These are phyloP conservation scores for Andrena dorsata DNA, from an alignment of 2,888 invertebrate genomes.

Conservation along the genomic window DNA sequence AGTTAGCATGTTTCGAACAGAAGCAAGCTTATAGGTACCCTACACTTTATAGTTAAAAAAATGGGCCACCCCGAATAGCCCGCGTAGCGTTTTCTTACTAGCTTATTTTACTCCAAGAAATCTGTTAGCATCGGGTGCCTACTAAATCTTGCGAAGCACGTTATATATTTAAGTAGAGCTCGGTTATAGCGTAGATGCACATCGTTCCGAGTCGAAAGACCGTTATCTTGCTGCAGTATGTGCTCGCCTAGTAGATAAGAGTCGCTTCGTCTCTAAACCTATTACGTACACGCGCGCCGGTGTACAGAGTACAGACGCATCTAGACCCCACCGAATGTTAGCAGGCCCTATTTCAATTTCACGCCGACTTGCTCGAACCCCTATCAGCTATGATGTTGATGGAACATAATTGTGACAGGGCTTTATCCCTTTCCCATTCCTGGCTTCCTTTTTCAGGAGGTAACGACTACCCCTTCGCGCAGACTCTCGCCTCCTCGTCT, in stretches of 20 bases:
- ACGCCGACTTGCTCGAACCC: slow-evolving; percentile 58
- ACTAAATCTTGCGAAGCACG: background rate
- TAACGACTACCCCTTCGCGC: background rate
- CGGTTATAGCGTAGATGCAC: slow-evolving; percentile 17
- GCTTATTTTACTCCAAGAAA: too few species aligned
- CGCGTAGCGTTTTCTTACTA: too few species aligned
- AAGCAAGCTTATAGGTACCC: too few species aligned
- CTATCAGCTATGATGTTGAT: slow-evolving; percentile 50
- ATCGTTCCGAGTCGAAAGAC: slow-evolving; percentile 49
- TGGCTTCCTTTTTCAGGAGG: background rate
- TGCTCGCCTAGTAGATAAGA: slow-evolving; percentile 60
- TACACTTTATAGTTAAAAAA: too few species aligned
- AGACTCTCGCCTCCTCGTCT: background rate
- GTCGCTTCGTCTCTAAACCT: slow-evolving; percentile 40
- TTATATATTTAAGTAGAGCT: slow-evolving; percentile 3
- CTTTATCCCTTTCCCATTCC: slow-evolving; percentile 34
- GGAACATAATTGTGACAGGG: slow-evolving; percentile 51
- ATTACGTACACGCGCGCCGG: slow-evolving; percentile 40
- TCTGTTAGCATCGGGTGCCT: background rate
- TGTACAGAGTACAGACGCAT: slow-evolving; percentile 26
- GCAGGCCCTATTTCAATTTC: slow-evolving; percentile 66
- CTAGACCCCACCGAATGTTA: slow-evolving; percentile 47
- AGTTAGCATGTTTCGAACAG: too few species aligned
- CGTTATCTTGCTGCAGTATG: slow-evolving; percentile 56
- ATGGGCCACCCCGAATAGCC: too few species aligned